Base-by-base conservation (phyloP, 2,113 vertebrate species). In the Erinaceus europaeus region DNA sequence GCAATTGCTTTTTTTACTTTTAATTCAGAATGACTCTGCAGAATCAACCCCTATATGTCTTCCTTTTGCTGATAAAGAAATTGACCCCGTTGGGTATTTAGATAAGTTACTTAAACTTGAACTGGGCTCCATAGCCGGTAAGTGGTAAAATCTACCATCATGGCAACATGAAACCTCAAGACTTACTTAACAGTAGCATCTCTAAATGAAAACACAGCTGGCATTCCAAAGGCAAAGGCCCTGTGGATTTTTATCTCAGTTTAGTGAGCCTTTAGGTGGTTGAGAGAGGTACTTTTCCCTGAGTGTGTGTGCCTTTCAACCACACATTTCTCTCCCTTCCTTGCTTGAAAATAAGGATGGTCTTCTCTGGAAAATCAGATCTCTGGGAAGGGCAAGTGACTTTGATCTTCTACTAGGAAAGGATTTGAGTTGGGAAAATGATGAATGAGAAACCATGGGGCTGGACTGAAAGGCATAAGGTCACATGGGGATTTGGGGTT, bases 351-450 rank as follows among this genome's bases (percentile, higher is more conserved):
- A 4, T 40, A 71, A 76, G 36, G 32, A 59, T 40, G 13, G 1
- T 65, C 42, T 67, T 65, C 75, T 73, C 20, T 94, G 61, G 64
- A 83, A 91, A 73, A 25, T 32, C 36, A 23, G 25, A 20, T 88
- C 20, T 80, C 11, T 88, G 9, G 2, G n/a, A 50, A 77, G 27
- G 27, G 57, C 69, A 78, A 3, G 40, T 62, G 29, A 6, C 52
- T 92, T 93, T 89, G 61, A 76, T 88, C 32, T 82, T 83, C 48
- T 5, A 3, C 17, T 29, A 62, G 40, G 32, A 84, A 73, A 80
- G 18, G 17, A 14, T 38, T n/a, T 52, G 42, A 57, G 68, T 81
- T 81, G 15, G 34, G 48, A 71, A 81, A 32, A 27, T 1, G 9
- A 10, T 48, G 52, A 81, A 55, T 53, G 72, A 53, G 59, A 72